phyloP scores from a whole-genome alignment of 2,113 vertebrate genomes.

The Verasper variegatus region DNA sequence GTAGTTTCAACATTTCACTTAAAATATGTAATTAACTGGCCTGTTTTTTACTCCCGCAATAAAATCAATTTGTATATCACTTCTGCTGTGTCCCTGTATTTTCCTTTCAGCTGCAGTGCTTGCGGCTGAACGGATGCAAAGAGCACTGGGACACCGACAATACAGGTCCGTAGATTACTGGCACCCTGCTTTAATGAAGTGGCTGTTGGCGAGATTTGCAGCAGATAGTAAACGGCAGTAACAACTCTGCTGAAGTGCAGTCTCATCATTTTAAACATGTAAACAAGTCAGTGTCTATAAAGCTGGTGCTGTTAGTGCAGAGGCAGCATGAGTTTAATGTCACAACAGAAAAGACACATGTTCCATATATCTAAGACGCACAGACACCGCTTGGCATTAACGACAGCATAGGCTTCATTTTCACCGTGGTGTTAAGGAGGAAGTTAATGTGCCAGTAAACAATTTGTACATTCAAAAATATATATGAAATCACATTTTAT shows the following conservation, averaged over 20 bases:
- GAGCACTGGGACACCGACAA: constrained; percentile 2
- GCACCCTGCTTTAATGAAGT: constrained; percentile 46
- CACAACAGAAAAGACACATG: constrained; percentile 6
- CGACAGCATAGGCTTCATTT: background rate
- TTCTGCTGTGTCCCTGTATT: background rate
- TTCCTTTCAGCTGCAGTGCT: background rate
- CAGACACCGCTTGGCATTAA: constrained; percentile 1
- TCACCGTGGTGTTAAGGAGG: constrained; percentile 6
- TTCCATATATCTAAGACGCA: background rate
- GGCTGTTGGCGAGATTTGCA: constrained; percentile 50
- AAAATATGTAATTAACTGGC: constrained; percentile 26
- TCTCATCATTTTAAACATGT: constrained; percentile 50
- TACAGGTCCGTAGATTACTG: constrained; percentile 20
- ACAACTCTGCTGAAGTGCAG: constrained; percentile 49
- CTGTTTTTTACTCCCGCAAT: background rate
- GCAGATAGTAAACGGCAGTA: constrained; percentile 36
- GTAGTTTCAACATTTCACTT: constrained; percentile 26
- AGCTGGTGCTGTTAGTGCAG: constrained; percentile 3
- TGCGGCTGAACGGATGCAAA: background rate
- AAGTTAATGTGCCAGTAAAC: constrained; percentile 18
- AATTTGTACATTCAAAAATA: background rate
- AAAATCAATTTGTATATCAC: background rate
- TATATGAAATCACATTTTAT: background rate
- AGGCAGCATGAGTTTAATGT: constrained; percentile 9
- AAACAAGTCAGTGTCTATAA: constrained; percentile 28